phyloP scores from a whole-genome alignment of 2,888 invertebrate genomes.

The Hybos culiciformis region DNA sequence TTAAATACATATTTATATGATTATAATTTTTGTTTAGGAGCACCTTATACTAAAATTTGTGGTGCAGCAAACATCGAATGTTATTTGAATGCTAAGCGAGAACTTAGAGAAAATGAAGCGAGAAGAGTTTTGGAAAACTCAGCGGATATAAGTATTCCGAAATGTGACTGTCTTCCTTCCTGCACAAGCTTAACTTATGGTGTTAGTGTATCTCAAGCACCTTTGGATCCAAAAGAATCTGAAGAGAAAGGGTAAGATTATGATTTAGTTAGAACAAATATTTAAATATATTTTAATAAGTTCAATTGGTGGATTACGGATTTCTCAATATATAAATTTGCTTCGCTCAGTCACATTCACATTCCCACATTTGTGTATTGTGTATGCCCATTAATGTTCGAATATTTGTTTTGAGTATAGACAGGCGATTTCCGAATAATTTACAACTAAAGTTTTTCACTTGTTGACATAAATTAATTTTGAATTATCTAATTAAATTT shows the following conservation, averaged over 20 bases:
- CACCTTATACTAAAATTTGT: constrained; percentile 13
- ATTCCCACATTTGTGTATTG: no score
- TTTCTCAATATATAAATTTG: no score
- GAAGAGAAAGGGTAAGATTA: neutral
- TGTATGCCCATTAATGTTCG: no score
- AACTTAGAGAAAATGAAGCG: neutral
- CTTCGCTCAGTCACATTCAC: no score
- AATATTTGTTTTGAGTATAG: no score
- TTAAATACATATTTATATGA: neutral
- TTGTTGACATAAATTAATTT: no score
- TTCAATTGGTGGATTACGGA: no score
- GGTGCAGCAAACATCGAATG: neutral
- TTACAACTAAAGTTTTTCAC: no score
- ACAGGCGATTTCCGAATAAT: no score
- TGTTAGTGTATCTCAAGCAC: constrained; percentile 3
- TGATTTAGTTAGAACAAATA: neutral
- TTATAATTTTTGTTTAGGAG: constrained; percentile 12
- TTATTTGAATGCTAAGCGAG: neutral
- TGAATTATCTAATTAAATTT: no score
- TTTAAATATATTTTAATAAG: no score
- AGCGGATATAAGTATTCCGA: neutral
- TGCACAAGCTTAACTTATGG: constrained; percentile 1
- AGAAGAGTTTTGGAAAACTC: no score
- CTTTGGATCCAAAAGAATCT: neutral
- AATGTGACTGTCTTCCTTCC: constrained; percentile 4